Evolutionary conservation across 2,888 invertebrate genomes (phyloP), one percentile per base, ranked within the genome.

Genomic region (Keiferia lycopersicella): DNA sequence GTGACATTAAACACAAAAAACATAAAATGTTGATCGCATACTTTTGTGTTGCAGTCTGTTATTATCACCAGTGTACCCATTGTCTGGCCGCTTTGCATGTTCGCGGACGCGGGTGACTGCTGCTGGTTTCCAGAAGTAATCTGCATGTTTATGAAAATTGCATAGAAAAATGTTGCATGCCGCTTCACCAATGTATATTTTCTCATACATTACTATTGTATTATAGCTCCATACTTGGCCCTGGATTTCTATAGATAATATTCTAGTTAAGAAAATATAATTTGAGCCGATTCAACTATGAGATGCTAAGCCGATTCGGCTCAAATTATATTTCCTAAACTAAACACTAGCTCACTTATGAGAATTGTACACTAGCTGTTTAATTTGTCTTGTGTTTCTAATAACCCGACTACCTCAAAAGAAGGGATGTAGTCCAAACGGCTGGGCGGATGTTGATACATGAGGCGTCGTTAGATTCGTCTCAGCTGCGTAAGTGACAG

Each of bases 1-100:
- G 82, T 77, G 78, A 79, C 83, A 81, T 81, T 83, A 79, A 82
- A 14, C 80, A 81, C 80, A 11, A 81, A n/a, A n/a, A n/a, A n/a
- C n/a, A n/a, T n/a, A n/a, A n/a, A n/a, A 80, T 78, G 72, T 71
- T 74, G 73, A 77, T 80, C 78, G 75, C 62, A 57, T 65, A 63
- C 61, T 64, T 63, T 65, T 61, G 61, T 63, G 61, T 65, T 64
- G 62, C 57, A 63, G 41, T 63, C 59, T 56, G 30, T 34, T 57
- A 56, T 34, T 57, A 56, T 56, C 56, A 14, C 56, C 30, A n/a
- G n/a, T 14, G 18, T 18, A 26, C 3, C 26, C 6, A 18, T 12
- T 18, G 18, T 18, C 22, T 51, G 22, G 12, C 18, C 18, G 18
- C 20, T 51, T 22, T 51, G 18, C 45, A 45, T 45, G 45, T 38